Evolutionary conservation across 2,888 invertebrate genomes (phyloP).

Genomic region (Amphipyra tragopoginis): DNA sequence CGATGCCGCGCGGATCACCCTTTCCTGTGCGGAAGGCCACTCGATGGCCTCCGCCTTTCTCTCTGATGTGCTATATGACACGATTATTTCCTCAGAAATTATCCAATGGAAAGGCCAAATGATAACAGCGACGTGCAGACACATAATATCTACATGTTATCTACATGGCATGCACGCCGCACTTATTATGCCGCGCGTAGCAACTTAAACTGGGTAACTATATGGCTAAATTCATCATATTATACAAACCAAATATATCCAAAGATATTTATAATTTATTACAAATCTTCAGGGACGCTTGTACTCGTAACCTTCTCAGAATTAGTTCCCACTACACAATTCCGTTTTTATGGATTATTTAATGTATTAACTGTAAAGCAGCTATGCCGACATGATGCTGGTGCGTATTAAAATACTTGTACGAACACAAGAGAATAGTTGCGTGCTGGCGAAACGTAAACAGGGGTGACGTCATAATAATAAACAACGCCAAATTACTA

Average conservation of each 20-base stretch:
- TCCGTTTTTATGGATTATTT: conserved; percentile 28
- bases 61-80: background rate
- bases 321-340: conserved; percentile 20
- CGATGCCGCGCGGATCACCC: conserved; percentile 17
- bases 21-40: conserved; percentile 33
- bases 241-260: background rate
- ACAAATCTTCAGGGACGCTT: conserved; percentile 19
- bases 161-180: background rate
- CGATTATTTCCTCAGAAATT: background rate
- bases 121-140: no score
- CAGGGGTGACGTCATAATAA: conserved; percentile 59
- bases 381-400: conserved; percentile 12
- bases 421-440: conserved; percentile 48
- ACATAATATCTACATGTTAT: background rate
- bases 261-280: conserved; percentile 17
- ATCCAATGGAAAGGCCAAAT: background rate
- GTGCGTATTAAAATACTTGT: conserved; percentile 41
- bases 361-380: conserved; percentile 29
- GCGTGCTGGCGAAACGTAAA: conserved; percentile 51
- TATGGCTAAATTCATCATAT: background rate
- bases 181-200: background rate
- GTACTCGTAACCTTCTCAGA: conserved; percentile 18
- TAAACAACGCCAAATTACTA: conserved; percentile 60
- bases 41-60: conserved; percentile 23
- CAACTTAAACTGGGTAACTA: background rate